Evolutionary conservation across 2,113 vertebrate species (phyloP), one percentile per base, ranked within the genome.

Genomic region (Osmerus eperlanus): DNA sequence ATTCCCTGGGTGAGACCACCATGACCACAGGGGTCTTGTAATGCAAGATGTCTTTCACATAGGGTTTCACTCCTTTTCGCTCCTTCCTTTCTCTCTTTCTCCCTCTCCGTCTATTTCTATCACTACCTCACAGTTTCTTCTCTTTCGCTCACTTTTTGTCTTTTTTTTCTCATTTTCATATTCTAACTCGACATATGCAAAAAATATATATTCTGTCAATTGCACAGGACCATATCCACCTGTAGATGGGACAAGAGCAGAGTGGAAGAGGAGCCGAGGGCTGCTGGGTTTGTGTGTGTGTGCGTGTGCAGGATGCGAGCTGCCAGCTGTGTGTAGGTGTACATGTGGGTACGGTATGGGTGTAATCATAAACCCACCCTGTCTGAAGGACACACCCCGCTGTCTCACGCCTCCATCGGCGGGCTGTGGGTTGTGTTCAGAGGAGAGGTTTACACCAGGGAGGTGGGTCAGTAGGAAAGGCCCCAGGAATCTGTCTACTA

Each of bases 391-490:
- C 29, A n/a, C 78, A 58, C 66, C 3, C 19, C 6, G 58, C 9
- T 60, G 19, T 16, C 13, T 28, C 13, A 62, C 60, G 28, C 21
- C 23, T 23, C 8, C 58, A 19, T 15, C 64, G 9, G 75, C 63
- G 84, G 59, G 83, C 81, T 47, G 74, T 81, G 54, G 74, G 72
- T 69, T 83, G 69, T 81, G 86, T 86, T 86, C 76, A 78, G 70
- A 4, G 51, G 78, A 72, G 81, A 84, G 83, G 82, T 85, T 87
- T 83, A 73, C 83, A 85, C 87, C 85, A 71, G 82, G 77, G 80
- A 77, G 52, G 86, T 86, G 86, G 87, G 87, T 88, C 86, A 82
- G 86, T 87, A 88, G 84, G 87, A 89, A 89, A 88, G 82, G 75
- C 77, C 68, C 32, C 78, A 85, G 85, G 77, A 88, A 89, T 88